Evolutionary conservation across 2,797 vertebrate species (phyloP), one percentile per base, ranked within the genome.

Genomic region (Platalea minor): DNA sequence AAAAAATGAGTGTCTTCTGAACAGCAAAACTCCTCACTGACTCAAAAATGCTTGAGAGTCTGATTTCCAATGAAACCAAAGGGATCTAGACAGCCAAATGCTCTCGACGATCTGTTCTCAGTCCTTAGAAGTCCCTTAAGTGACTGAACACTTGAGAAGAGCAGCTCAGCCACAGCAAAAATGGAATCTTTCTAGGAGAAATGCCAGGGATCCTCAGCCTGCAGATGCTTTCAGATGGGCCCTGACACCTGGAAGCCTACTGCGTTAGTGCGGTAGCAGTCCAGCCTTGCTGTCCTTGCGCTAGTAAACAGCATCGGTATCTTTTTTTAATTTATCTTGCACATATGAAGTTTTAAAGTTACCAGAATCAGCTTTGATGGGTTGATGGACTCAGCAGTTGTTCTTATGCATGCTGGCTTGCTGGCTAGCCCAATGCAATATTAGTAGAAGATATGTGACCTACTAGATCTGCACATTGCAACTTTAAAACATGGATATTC

Each of bases 251-350:
- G 54, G 54, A 41, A 48, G 21, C 26, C 33, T 11, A 17, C 11
- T 20, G 13, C 14, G 14, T 51, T 51, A 35, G 26, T 20, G 39
- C 0, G 0, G 5, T 31, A 35, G 29, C 3, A 2, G 26, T 69
- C 24, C 39, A 81, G 3, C 18, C 18, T 56, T 33, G 54, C 61
- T 67, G 19, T 35, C 23, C 25, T 69, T 88, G 10, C 43, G 15
- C 12, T 43, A 57, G 35, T 28, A 48, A 59, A 48, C 18, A 69
- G 26, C 0, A 0, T 20, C 0, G 2, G 24, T 51, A 28, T 24
- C 4, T 51, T 64, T 31, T 57, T 11, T 48, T 3, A 48, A 37
- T 50, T 46, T 46, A 7, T 43, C 28, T 69, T 54, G 57, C 56
- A 26, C 3, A 11, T 12, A 33, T 1, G 2, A 86, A 59, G 25